Evolutionary conservation across 2,113 vertebrate species (phyloP), one percentile per base, ranked within the genome.

Genomic region (Seriola rivoliana): DNA sequence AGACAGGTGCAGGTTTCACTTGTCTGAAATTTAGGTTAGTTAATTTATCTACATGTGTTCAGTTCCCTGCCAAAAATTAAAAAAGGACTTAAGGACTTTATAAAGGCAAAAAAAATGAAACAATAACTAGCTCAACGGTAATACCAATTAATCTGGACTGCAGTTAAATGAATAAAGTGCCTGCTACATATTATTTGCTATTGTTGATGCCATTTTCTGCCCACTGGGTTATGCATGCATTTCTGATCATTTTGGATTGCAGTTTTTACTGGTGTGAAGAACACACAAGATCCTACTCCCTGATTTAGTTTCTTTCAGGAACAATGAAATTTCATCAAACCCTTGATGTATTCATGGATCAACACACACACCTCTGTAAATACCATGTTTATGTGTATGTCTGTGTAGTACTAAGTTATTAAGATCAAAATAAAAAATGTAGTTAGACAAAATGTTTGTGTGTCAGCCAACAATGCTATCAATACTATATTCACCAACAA

Each of bases 341-440:
- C 14, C 16, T 34, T 54, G 29, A 74, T 34, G 21, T 48, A 50
- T 21, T 66, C 21, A 52, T 78, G 60, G 67, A 79, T 82, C 16
- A 48, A 77, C 71, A 72, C 67, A 87, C 62, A 68, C 32, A 73
- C 85, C 66, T 87, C 77, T 89, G 87, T 90, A 91, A 88, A 89
- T 91, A 81, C 74, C n/a, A 78, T 21, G 29, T 88, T 78, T 89
- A 78, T 86, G 82, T 82, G 85, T 55, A 70, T 59, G 8, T 62
- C 46, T 36, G 74, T 76, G 71, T 66, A 59, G 67, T 25, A 78
- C 34, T 13, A 38, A 62, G 78, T 84, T 19, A 82, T 91, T 90
- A 81, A 66, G 87, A 90, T 80, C 71, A 79, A 93, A 91, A 82
- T 87, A 88, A 87, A 90, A 67, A 68, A 14, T 80, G 50, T 71